phyloP scores from a whole-genome alignment of 2,113 vertebrate genomes.

The Anhinga anhinga region DNA sequence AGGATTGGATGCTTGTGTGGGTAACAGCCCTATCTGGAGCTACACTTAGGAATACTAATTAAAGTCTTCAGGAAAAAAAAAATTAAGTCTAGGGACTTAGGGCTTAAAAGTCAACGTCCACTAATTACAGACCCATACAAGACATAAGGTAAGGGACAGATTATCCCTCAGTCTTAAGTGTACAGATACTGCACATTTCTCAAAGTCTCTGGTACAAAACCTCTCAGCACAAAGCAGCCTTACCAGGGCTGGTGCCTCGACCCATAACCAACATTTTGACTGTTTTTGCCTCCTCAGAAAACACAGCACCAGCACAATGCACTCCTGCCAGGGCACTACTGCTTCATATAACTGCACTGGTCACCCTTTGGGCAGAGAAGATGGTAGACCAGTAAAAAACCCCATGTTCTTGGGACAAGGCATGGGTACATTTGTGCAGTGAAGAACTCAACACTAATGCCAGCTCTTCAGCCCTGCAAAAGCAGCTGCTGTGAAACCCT shows the following conservation, averaged over 20 bases:
- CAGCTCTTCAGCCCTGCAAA: neutral
- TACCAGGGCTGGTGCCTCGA: fast-evolving
- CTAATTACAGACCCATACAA: neutral
- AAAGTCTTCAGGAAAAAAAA: neutral
- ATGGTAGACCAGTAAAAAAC: neutral
- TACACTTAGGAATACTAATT: neutral
- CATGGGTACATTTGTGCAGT: fast-evolving
- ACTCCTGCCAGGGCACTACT: neutral
- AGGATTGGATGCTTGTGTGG: neutral
- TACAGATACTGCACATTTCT: neutral
- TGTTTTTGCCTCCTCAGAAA: neutral
- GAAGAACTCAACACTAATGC: neutral
- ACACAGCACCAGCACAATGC: neutral
- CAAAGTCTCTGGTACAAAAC: neutral
- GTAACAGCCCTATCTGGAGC: neutral
- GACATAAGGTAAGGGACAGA: neutral
- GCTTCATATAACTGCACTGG: neutral
- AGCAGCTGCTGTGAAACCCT: neutral
- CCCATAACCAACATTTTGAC: neutral
- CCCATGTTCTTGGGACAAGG: neutral
- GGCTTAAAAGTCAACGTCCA: neutral
- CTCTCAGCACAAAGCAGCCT: neutral
- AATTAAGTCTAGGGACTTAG: neutral
- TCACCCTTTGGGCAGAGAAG: neutral
- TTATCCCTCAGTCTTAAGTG: neutral